A percentile compares a stretch with the other conserved stretches of the same genome.
These are phyloP conservation scores for Drosophila repleta DNA, from an alignment of 1,140 invertebrate species.

Conservation along the genomic window DNA sequence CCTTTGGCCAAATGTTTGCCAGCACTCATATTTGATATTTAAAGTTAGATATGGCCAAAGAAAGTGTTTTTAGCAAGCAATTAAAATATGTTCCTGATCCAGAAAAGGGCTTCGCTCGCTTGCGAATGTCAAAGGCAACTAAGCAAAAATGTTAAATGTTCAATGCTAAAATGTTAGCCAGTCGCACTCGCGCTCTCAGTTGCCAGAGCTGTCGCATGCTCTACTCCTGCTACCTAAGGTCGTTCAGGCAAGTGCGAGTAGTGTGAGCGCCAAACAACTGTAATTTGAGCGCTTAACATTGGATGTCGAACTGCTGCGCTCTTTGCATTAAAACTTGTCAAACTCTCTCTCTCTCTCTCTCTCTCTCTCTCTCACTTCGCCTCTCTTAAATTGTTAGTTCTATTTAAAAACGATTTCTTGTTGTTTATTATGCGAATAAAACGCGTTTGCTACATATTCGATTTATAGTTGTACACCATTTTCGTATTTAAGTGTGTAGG, in stretches of 20 bases:
- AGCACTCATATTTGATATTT: constrained; percentile 46
- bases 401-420: constrained; percentile 38
- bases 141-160: background rate
- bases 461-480: constrained; percentile 31
- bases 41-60: constrained; percentile 21
- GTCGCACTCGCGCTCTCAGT: background rate
- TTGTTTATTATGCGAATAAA: constrained; percentile 60
- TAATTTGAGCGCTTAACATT: background rate
- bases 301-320: background rate
- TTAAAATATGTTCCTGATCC: background rate
- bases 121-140: constrained; percentile 17
- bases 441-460: constrained; percentile 62
- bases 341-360: background rate
- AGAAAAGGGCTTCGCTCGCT: background rate
- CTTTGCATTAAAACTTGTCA: background rate
- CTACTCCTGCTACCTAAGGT: background rate
- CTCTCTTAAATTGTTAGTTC: background rate
- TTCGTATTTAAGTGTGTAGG: constrained; percentile 2
- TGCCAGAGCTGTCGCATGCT: background rate
- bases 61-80: constrained; percentile 10
- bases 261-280: background rate
- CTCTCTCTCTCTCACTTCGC: background rate
- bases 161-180: background rate
- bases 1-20: constrained; percentile 64
- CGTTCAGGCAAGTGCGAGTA: background rate